These are phyloP conservation scores for Hymenopus coronatus DNA, from an alignment of 2,888 invertebrate genomes.

Conservation along the genomic window DNA sequence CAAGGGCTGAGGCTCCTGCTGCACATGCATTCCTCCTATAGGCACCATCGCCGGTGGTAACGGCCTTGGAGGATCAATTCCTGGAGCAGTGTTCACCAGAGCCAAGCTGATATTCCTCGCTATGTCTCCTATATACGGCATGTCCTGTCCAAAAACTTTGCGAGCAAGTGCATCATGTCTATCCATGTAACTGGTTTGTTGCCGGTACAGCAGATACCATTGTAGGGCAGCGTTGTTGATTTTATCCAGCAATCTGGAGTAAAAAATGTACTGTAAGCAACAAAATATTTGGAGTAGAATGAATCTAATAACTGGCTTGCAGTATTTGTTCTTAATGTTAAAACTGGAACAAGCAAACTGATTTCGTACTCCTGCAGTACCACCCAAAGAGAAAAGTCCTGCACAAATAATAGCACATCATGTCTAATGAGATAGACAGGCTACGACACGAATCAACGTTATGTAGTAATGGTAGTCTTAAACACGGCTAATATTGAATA, in stretches of 20 bases:
- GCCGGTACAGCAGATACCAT: background rate
- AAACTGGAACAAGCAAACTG: too few species aligned
- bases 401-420: too few species aligned
- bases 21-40: constrained; percentile 56
- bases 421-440: too few species aligned
- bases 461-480: too few species aligned
- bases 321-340: too few species aligned
- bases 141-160: background rate
- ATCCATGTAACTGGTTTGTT: background rate
- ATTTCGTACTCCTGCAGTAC: too few species aligned
- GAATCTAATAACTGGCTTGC: too few species aligned
- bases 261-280: too few species aligned
- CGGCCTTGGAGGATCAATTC: constrained; percentile 56
- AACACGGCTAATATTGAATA: too few species aligned
- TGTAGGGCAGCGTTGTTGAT: background rate
- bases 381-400: too few species aligned
- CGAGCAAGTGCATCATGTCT: constrained; percentile 1
- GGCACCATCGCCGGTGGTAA: constrained; percentile 55
- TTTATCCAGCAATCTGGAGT: background rate
- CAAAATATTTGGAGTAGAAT: too few species aligned
- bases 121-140: background rate
- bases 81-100: constrained; percentile 57
- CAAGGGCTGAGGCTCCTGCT: constrained; percentile 49
- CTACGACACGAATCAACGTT: too few species aligned
- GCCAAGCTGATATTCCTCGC: constrained; percentile 45